phyloP scores from a whole-genome alignment of 2,113 vertebrate species.

The Mirza zaza region DNA sequence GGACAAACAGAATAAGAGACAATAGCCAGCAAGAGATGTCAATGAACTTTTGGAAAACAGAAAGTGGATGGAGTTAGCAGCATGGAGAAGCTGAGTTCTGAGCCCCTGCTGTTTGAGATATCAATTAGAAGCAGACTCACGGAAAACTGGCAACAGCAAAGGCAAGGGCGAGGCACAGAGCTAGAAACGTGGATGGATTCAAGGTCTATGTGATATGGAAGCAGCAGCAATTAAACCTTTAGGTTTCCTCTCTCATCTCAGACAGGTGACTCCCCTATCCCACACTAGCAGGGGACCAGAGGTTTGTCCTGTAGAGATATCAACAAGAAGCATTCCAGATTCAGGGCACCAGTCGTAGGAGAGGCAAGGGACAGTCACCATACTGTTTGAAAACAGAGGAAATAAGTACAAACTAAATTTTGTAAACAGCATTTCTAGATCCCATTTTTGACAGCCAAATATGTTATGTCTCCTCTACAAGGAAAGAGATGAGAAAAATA shows the following conservation, averaged over 20 bases:
- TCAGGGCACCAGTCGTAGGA: background rate
- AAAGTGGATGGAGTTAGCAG: background rate
- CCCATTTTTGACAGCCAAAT: background rate
- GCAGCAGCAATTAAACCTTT: background rate
- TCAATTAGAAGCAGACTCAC: background rate
- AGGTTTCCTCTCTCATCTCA: background rate
- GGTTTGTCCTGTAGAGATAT: no score
- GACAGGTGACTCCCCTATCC: background rate
- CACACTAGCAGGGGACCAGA: background rate
- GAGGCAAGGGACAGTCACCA: background rate
- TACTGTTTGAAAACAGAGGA: background rate
- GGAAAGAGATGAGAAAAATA: background rate
- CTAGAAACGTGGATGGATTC: accelerated
- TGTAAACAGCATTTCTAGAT: background rate
- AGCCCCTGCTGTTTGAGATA: background rate
- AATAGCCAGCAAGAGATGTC: background rate
- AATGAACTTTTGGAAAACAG: background rate
- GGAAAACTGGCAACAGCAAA: background rate
- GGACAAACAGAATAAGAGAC: background rate
- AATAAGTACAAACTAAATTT: background rate
- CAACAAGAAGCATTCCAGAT: background rate
- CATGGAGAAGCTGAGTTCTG: background rate
- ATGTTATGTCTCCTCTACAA: background rate
- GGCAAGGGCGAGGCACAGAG: accelerated
- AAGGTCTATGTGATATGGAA: accelerated